Evolutionary conservation across 2,113 vertebrate genomes (phyloP), one percentile per base, ranked within the genome.

Genomic region (Zonotrichia leucophrys): DNA sequence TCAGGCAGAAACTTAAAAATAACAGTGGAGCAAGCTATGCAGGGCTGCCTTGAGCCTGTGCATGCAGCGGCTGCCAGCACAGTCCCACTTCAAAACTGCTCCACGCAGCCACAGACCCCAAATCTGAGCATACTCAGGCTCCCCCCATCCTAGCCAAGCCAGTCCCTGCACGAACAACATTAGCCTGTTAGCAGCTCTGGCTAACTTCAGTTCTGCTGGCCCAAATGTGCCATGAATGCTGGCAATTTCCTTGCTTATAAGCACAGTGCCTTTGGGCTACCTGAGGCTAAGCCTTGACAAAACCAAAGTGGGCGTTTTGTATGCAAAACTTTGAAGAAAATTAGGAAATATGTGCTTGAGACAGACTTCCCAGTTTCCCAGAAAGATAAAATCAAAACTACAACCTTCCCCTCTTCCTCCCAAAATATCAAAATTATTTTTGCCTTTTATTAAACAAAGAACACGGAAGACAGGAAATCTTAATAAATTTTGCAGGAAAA

Each of bases 401-500:
- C 33, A 68, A 16, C 7, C 5, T 67, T 70, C 17, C 5, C 0
- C 0, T 11, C 22, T 72, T 44, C 10, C 1, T 70, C 11, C 5
- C 5, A 50, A 92, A 70, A 69, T 53, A 70, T 20, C 4, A 41
- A 28, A 39, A 12, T 28, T 75, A 6, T n/a, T 70, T 73, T 76
- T 68, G 9, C 7, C 4, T 63, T 63, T 80, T 42, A 16, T 67
- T 66, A 33, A 83, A 44, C 2, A 60, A 64, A 55, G 7, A 52
- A 28, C 8, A 30, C 3, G 9, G 6, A 92, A 42, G 25, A 77
- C 46, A 3, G 4, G 4, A 81, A 72, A 82, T 4, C 3, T 28
- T 27, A 30, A 44, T 46, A 24, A 22, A 37, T 17, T 68, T 27
- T 39, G 3, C 12, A 12, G 11, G 37, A 5, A 63, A 66, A 35